Evolutionary conservation across 1,140 invertebrate genomes (phyloP).

Genomic region (Heliothis virescens): DNA sequence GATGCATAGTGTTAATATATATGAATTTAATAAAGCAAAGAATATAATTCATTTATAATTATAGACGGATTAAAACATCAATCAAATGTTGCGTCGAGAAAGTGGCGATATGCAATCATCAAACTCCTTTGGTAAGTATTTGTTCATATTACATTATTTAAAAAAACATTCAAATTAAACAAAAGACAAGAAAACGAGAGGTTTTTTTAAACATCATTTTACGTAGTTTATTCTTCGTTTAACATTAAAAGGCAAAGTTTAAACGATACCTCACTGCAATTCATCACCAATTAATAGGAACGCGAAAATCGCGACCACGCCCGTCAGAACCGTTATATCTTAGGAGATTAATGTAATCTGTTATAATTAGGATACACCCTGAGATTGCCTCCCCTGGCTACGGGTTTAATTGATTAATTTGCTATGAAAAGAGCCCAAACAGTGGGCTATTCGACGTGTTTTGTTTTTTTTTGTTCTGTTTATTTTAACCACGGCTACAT

Average conservation of each 20-base stretch:
- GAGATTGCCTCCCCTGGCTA: slow-evolving; percentile 52
- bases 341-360: slow-evolving; percentile 60
- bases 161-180: no score
- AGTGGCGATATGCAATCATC: no score
- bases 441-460: slow-evolving; percentile 38
- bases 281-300: slow-evolving; percentile 28
- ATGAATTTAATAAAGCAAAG: not conserved
- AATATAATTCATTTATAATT: no score
- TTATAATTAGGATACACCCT: slow-evolving; percentile 58
- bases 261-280: not conserved
- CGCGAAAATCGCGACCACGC: slow-evolving; percentile 30
- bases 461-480: not conserved
- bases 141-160: no score
- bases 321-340: slow-evolving; percentile 40
- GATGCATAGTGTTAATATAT: not conserved
- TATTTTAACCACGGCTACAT: not conserved
- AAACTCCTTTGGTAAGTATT: no score
- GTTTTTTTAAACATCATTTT: no score
- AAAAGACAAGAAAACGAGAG: no score
- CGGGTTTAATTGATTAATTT: slow-evolving; percentile 57
- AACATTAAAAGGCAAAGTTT: not conserved
- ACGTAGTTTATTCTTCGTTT: not conserved
- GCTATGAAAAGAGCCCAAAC: slow-evolving; percentile 51
- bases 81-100: no score
- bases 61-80: no score